Evolutionary conservation across 2,888 invertebrate genomes (phyloP), one percentile per base, ranked within the genome.

Genomic region (Drosophila quinaria): DNA sequence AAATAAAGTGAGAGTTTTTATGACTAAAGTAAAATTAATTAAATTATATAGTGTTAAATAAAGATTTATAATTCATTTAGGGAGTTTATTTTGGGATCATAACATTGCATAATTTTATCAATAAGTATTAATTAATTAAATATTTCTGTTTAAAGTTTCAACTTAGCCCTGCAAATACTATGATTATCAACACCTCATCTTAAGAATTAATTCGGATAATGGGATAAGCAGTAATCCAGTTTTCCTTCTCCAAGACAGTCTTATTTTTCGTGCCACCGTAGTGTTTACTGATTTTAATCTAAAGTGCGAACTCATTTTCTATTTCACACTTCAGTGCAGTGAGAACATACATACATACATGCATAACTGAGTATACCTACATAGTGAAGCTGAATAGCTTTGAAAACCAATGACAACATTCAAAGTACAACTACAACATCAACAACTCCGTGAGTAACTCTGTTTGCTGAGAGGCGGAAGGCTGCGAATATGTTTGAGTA

Each of bases 221-320:
- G 35, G 2, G 6, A 19, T 17, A 13, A 47, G 39, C 8, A 15
- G 15, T 41, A 41, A 41, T 41, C n/a, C 46, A 25, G 46, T 9
- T 15, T 29, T 46, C 13, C 41, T 37, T 41, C 10, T 35, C 41
- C 17, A 46, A 41, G 44, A 35, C 31, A 50, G 41, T 25, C 25
- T n/a, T 35, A 4, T 22, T 11, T 39, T 15, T 35, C 4, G 22
- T 49, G 35, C 13, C 55, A 47, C 41, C 51, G 22, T 44, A 63
- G 29, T 75, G 63, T 80, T 81, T 75, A 62, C 71, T 50, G 75
- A 87, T 75, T 77, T 81, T 75, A 85, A 85, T 79, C 82, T 78
- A 70, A 85, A 85, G 84, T 80, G 86, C 70, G 66, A 85, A 72
- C 78, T 72, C 74, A 77, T 86, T 83, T 86, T 87, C 70, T 63